Base-by-base conservation (phyloP, 2,113 vertebrate species). In the Silurus glanis region DNA sequence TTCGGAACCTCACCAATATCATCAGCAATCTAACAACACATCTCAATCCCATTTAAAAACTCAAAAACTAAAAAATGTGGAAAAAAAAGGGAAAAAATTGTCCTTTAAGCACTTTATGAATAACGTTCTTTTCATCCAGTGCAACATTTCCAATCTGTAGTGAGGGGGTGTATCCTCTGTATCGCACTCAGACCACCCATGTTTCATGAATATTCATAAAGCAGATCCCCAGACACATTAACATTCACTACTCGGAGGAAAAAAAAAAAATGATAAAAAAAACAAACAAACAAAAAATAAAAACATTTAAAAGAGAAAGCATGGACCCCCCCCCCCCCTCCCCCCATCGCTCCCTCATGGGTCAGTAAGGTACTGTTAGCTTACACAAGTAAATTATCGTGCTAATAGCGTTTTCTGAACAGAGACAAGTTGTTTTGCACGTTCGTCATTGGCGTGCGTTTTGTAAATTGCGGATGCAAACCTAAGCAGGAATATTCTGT, bases 141-240 rank as follows among this genome's bases (percentile, higher is more conserved):
- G 6, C 14, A 53, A 76, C 45, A 4, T n/a, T 76, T 53, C 74
- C 13, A 53, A n/a, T 56, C 75, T 0, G 51, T 8, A 14, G 4
- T 51, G 47, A 56, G 0, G 2, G n/a, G 4, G 53, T 56, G 51
- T 55, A 9, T 55, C 17, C 75, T 28, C n/a, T 28, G n/a, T n/a
- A 8, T 6, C 55, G 12, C 51, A 6, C 53, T 19, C 53, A 12
- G 78, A 80, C 78, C 78, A 80, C 78, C 78, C 78, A 23, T 37
- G 28, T 12, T 0, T 45, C 56, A 80, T 80, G 78, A 80, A 80
- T 80, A 80, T 80, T 80, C 78, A 80, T 59, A 45, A 61, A 61
- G 28, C 56, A 19, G 56, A 45, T 45, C 56, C 76, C 47, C 9
- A 59, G 25, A 12, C 56, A 59, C 78, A 80, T 80, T 80, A 80